These are phyloP conservation scores for Idris sp. DNA, from an alignment of 1,140 invertebrate genomes.

Conservation along the genomic window DNA sequence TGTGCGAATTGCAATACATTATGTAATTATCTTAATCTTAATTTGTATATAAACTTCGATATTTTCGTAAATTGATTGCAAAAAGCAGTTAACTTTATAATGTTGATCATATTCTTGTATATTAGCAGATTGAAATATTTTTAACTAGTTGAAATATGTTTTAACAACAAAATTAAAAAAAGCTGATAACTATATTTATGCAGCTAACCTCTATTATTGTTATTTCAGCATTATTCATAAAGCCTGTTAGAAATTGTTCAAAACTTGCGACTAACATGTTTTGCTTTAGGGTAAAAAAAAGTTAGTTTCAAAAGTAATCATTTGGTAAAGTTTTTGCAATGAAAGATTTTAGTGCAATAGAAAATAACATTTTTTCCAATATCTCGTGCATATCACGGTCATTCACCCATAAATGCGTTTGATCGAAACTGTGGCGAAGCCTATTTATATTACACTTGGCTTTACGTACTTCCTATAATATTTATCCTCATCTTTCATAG, in stretches of 20 bases:
- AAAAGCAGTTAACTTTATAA: no score
- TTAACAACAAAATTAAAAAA: no score
- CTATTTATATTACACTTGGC: constrained; percentile 59
- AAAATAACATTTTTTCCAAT: constrained; percentile 36
- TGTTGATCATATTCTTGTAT: no score
- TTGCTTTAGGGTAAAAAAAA: constrained; percentile 4
- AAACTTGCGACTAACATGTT: constrained; percentile 3
- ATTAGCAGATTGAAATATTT: no score
- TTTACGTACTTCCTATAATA: constrained; percentile 52
- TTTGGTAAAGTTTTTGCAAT: constrained; percentile 12
- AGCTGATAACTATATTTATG: no score
- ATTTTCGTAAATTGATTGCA: no score
- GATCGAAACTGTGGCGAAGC: constrained; percentile 41
- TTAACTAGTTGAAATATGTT: no score
- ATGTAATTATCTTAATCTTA: no score
- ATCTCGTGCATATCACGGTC: constrained; percentile 36
- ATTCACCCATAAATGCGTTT: constrained; percentile 51
- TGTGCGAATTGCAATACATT: no score
- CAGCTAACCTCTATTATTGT: not conserved
- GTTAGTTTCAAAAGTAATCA: constrained; percentile 13
- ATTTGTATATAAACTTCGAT: no score
- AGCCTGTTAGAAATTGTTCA: not conserved
- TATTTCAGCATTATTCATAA: constrained; percentile 4
- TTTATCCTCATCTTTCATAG: constrained; percentile 13
- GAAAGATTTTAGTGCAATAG: constrained; percentile 25